phyloP scores from a whole-genome alignment of 2,113 vertebrate species.

The Recurvirostra avosetta region DNA sequence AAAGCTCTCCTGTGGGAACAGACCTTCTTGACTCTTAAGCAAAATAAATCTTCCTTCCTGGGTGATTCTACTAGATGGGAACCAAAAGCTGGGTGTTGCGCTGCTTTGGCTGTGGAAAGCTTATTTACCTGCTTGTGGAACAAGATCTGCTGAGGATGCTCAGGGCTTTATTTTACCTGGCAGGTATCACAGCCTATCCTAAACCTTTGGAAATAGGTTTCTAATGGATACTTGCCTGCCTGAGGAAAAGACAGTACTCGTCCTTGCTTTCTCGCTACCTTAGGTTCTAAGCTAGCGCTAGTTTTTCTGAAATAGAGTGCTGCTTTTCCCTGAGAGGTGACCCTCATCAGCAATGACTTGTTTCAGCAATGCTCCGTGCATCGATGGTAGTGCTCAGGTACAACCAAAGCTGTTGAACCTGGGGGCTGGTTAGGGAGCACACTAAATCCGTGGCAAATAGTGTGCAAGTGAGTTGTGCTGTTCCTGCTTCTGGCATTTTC shows the following conservation, averaged over 20 bases:
- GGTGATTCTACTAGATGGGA: not conserved
- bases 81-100: not conserved
- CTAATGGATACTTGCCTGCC: not conserved
- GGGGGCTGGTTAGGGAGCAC: not conserved
- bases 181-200: not conserved
- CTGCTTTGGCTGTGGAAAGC: fast-evolving
- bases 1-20: not conserved
- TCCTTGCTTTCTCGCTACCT: not conserved
- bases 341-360: not conserved
- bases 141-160: not conserved
- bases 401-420: not conserved
- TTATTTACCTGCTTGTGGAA: not conserved
- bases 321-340: not conserved
- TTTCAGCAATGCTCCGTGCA: not conserved
- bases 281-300: not conserved
- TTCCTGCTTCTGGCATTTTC: fast-evolving
- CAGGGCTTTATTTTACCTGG: not conserved
- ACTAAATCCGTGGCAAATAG: not conserved
- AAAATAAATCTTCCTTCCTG: not conserved
- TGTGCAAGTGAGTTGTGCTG: not conserved
- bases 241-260: not conserved
- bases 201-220: not conserved
- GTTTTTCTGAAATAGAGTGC: not conserved
- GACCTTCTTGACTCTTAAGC: not conserved
- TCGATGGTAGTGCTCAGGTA: not conserved